Conservation (phyloP, 2,888 invertebrate genomes). For the Lagria hirta region DNA sequence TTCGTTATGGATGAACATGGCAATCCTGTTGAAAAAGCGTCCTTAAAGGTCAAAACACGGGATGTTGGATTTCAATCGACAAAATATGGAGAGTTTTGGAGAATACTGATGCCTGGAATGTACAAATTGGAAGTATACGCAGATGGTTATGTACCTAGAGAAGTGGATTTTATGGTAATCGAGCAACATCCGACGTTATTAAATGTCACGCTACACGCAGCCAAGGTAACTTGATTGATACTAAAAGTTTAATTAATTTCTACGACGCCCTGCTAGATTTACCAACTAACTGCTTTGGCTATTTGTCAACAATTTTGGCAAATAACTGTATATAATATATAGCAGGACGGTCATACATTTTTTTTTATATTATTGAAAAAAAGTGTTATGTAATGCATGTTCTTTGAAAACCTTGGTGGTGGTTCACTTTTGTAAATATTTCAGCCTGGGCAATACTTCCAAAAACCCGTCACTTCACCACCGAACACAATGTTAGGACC, state of each 20-base stretch:
- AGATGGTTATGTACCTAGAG: slow-evolving; percentile 79
- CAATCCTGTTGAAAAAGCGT: slow-evolving; percentile 76
- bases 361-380: slow-evolving; percentile 5
- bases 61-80: slow-evolving; percentile 85
- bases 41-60: slow-evolving; percentile 75
- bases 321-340: too few relatives aligned
- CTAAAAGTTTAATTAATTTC: background rate
- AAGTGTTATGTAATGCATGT: too few relatives aligned
- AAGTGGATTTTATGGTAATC: slow-evolving; percentile 83
- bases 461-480: slow-evolving; percentile 50
- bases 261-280: too few relatives aligned
- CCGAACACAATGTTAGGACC: slow-evolving; percentile 47
- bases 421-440: slow-evolving; percentile 39
- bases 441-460: slow-evolving; percentile 50
- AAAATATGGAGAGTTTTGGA: slow-evolving; percentile 93
- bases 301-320: too few relatives aligned
- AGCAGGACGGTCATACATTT: too few relatives aligned
- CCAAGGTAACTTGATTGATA: slow-evolving; percentile 65
- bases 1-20: slow-evolving; percentile 79
- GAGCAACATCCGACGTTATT: slow-evolving; percentile 83
- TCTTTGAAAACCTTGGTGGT: slow-evolving; percentile 19
- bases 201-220: slow-evolving; percentile 78
- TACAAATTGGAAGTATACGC: slow-evolving; percentile 84
- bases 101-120: slow-evolving; percentile 82
- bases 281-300: too few relatives aligned